Evolutionary conservation across 2,888 invertebrate genomes (phyloP), one percentile per base, ranked within the genome.

Genomic region (Synanthedon tipuliformis): DNA sequence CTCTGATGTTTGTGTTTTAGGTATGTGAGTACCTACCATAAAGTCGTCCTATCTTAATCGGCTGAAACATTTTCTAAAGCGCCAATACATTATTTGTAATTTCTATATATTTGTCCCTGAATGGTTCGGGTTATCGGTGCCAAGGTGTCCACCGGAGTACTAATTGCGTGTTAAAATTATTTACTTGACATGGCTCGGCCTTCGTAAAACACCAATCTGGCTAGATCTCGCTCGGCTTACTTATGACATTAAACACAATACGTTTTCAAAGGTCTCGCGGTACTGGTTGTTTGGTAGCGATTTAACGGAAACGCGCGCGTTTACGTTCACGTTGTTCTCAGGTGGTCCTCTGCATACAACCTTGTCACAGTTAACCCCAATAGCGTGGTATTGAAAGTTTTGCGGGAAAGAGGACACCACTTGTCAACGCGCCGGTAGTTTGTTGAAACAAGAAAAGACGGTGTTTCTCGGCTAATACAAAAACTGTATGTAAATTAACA

Each of bases 101-200:
- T 52, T 53, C 53, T 54, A 56, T 59, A 61, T 58, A 59, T 56
- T 34, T 61, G 75, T 78, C 78, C 78, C 75, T 76, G 75, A 75
- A 66, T 69, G 66, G 66, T 61, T 65, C 63, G 65, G 66, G 65
- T 69, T 68, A 83, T 82, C 71, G 73, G 77, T 81, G 84, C 81
- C 84, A 84, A 85, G 82, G 81, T 75, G 70, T 76, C 76, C 71
- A 69, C 56, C 70, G 71, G 70, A 69, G 73, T 77, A 76, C 78
- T 81, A 83, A 85, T 85, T 83, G 81, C 83, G 82, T 83, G 83
- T 80, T 81, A 81, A 83, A 84, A 78, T 83, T 45, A 45, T 45
- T 84, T 78, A 82, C 82, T 81, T 80, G 83, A 83, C 83, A 76
- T 75, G 78, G 71, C 72, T 77, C 77, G 81, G 78, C 84, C 83